Evolutionary conservation across 1,140 invertebrate genomes (phyloP).

Genomic region (Schmidtea mediterranea): DNA sequence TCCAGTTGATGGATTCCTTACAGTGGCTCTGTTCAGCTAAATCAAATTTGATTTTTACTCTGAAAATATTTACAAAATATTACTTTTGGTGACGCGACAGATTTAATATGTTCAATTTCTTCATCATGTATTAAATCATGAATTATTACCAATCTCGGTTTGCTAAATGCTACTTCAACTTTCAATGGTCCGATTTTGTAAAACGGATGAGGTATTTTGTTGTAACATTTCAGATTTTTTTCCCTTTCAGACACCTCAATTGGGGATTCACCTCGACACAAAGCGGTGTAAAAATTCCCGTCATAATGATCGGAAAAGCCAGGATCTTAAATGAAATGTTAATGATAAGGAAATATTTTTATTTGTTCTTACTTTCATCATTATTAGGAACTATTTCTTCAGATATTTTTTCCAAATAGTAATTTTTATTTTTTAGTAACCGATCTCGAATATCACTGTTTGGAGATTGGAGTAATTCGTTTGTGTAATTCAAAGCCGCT

Average conservation of each 20-base stretch:
- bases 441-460: too few relatives aligned
- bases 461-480: too few relatives aligned
- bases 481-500: too few relatives aligned
- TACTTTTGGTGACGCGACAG: slow-evolving; percentile 53
- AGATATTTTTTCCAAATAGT: too few relatives aligned
- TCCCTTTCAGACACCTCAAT: slow-evolving; percentile 14
- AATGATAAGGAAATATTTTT: too few relatives aligned
- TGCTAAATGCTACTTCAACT: slow-evolving; percentile 54
- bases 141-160: slow-evolving; percentile 60
- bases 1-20: slow-evolving; percentile 77
- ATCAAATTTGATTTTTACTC: too few relatives aligned
- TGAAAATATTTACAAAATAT: too few relatives aligned
- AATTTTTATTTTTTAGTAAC: too few relatives aligned
- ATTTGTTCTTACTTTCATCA: too few relatives aligned
- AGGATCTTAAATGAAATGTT: too few relatives aligned
- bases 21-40: slow-evolving; percentile 67
- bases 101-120: slow-evolving; percentile 64
- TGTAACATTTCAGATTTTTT: slow-evolving; percentile 44
- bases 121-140: slow-evolving; percentile 59
- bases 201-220: slow-evolving; percentile 39
- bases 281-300: slow-evolving; percentile 40
- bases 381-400: too few relatives aligned
- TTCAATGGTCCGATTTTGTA: slow-evolving; percentile 57
- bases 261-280: slow-evolving; percentile 58
- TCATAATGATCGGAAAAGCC: slow-evolving; percentile 10